Evolutionary conservation across 2,797 vertebrate species (phyloP).

Genomic region (Balearica regulorum): DNA sequence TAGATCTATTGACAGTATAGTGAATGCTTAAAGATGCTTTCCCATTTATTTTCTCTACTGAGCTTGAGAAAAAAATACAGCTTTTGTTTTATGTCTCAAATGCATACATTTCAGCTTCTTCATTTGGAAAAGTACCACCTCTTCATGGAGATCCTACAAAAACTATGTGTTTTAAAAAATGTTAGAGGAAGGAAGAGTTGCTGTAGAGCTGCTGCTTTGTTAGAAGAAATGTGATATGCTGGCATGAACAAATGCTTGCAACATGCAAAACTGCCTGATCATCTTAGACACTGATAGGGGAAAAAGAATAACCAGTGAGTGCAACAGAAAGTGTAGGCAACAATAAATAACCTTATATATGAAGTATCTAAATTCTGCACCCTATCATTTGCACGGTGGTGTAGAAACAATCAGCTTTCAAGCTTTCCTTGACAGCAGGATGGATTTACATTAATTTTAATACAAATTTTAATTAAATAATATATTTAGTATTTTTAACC

Average conservation of each 20-base stretch:
- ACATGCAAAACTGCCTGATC: not conserved
- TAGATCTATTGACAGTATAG: not conserved
- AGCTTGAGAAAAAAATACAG: not conserved
- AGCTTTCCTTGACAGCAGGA: not conserved
- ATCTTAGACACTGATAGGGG: not conserved
- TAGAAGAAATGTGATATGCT: not conserved
- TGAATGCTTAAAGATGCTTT: not conserved
- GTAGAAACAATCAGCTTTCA: not conserved
- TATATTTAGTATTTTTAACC: slow-evolving; percentile 31
- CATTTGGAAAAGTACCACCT: not conserved
- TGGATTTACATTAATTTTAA: not conserved
- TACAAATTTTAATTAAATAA: slow-evolving; percentile 25
- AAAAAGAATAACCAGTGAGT: not conserved
- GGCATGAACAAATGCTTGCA: not conserved
- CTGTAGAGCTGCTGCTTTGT: not conserved
- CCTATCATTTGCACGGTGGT: not conserved
- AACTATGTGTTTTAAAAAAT: not conserved
- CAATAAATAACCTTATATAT: not conserved
- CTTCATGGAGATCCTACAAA: not conserved
- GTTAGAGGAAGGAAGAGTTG: not conserved
- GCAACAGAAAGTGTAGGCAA: not conserved
- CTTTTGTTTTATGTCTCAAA: not conserved
- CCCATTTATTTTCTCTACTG: not conserved
- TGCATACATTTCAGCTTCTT: not conserved
- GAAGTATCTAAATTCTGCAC: not conserved